Percentiles rank a stretch among this genome's conserved stretches.
These are phyloP conservation scores for Argentina silus DNA, from an alignment of 2,797 vertebrate species.

Conservation along the genomic window DNA sequence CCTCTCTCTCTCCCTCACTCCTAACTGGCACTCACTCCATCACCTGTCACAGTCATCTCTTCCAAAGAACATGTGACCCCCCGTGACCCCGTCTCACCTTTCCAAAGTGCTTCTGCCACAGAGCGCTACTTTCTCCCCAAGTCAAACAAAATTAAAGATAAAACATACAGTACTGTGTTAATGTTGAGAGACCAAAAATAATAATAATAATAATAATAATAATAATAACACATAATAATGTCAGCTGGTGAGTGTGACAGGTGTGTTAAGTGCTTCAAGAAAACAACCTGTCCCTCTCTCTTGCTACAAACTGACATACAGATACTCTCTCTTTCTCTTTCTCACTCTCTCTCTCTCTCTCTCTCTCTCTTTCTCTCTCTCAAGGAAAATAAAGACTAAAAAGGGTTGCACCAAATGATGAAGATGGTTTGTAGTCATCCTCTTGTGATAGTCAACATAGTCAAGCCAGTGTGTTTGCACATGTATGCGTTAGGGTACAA, in stretches of 20 bases:
- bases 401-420: conserved; percentile 78
- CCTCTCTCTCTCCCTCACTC: conserved; percentile 19
- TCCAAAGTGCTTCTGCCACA: conserved; percentile 88
- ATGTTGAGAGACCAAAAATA: conserved; percentile 82
- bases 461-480: conserved; percentile 67
- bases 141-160: conserved; percentile 67
- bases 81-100: conserved; percentile 65
- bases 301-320: conserved; percentile 47
- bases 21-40: conserved; percentile 78
- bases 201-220: conserved; percentile 29
- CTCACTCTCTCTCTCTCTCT: conserved; percentile 44
- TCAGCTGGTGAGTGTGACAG: conserved; percentile 85
- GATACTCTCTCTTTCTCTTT: conserved; percentile 18
- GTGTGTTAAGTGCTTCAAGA: conserved; percentile 74
- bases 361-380: conserved; percentile 59
- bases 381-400: conserved; percentile 75
- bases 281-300: conserved; percentile 62
- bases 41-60: conserved; percentile 85
- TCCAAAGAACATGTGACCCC: conserved; percentile 83
- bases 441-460: conserved; percentile 49
- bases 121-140: conserved; percentile 54
- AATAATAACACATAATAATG: conserved; percentile 36
- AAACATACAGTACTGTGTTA: conserved; percentile 94
- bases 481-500: conserved; percentile 56
- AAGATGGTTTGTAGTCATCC: conserved; percentile 65